Base-by-base conservation (phyloP, 2,888 invertebrate genomes). In the Scaptomyza polygonia region DNA sequence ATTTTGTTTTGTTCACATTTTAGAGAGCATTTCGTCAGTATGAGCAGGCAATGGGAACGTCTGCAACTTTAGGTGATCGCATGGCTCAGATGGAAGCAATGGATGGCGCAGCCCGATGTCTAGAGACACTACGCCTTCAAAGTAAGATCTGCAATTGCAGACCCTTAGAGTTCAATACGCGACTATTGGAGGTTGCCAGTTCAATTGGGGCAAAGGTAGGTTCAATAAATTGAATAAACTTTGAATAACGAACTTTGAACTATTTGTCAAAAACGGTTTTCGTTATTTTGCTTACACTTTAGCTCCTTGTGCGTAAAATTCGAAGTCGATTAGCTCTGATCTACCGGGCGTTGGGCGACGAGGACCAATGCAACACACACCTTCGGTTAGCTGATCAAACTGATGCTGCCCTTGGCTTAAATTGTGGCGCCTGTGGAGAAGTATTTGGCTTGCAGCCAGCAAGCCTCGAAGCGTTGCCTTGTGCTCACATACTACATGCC, bases 51-150 rank as follows among this genome's bases (percentile, higher is more conserved):
- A 97, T 97, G 96, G 96, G 96, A 0, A 96, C 96, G 0, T 96
- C 96, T 0, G 94, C 94, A 36, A 94, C 95, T 0, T 93, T 96
- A 79, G 97, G 96, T 0, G 97, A 97, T 91, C 93, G 96, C 0
- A 93, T 97, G 68, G 96, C 96, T 8, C 97, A 97, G 90, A 96
- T 97, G 96, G 96, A 97, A 85, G 96, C 96, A 0, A 96, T 97
- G 96, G 97, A 97, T 82, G 97, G 96, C 0, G 96, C 96, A 0
- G 97, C 96, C 0, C 92, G 96, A 45, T 97, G 96, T 81, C 92
- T 96, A 36, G 96, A 96, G 87, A 95, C 95, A 0, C 91, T 97
- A 30, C 92, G 96, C 16, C 77, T 92, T 21, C 91, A 97, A 87
- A 96, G 96, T 86, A 95, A 96, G 89, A 97, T 97, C 84, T 97